phyloP scores from a whole-genome alignment of 2,797 vertebrate genomes.

The Trematomus bernacchii region DNA sequence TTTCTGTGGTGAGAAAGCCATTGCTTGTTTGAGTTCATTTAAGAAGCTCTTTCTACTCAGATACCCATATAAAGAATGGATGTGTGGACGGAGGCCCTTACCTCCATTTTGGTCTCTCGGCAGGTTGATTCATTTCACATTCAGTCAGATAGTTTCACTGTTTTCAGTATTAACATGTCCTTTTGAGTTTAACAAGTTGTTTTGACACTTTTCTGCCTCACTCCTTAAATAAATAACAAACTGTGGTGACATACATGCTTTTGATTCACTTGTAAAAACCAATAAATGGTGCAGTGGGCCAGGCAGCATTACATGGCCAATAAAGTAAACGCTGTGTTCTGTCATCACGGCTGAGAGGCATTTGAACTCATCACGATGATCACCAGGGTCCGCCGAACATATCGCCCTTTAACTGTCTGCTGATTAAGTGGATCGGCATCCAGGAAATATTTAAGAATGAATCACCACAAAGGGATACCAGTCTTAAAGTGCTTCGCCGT shows the following conservation, averaged over 20 bases:
- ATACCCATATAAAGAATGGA: conserved; percentile 1
- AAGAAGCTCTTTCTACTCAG: conserved; percentile 3
- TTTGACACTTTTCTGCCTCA: conserved; percentile 16
- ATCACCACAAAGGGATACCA: conserved; percentile 51
- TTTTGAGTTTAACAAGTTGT: conserved; percentile 14
- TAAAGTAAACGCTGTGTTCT: conserved; percentile 49
- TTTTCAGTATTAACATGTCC: conserved; percentile 10
- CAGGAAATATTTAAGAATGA: conserved; percentile 58
- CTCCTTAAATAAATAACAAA: conserved; percentile 29
- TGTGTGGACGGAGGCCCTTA: conserved; percentile 29
- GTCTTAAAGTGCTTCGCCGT: conserved; percentile 39
- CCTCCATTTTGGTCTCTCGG: background rate
- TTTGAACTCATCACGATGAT: conserved; percentile 36
- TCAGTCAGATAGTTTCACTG: conserved; percentile 3
- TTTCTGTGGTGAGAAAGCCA: conserved; percentile 27
- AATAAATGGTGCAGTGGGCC: conserved; percentile 22
- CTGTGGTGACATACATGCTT: conserved; percentile 32
- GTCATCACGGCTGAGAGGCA: conserved; percentile 33
- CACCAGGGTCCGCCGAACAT: conserved; percentile 15
- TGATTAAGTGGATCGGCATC: conserved; percentile 55
- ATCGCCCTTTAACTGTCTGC: conserved; percentile 32
- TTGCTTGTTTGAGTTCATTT: conserved; percentile 26
- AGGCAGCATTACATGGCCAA: conserved; percentile 24
- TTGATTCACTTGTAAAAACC: conserved; percentile 54
- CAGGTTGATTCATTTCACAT: conserved; percentile 11